Conservation (phyloP, 1,140 invertebrate species). For the Parapsyche elsis region DNA sequence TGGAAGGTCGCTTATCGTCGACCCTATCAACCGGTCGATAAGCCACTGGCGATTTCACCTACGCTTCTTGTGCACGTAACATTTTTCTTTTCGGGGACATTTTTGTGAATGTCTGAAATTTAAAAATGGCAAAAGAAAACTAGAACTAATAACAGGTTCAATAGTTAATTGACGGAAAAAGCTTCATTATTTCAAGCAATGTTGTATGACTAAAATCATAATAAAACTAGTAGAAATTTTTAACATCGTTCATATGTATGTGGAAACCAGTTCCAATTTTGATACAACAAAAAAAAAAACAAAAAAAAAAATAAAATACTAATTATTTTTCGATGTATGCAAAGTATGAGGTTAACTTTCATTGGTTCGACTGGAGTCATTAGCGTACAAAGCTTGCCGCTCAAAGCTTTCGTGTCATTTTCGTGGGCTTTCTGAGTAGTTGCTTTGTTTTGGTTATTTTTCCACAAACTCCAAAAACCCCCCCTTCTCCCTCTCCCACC, state of each 20-base stretch:
- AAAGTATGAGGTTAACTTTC: background rate
- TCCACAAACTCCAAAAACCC: background rate
- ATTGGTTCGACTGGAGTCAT: slow-evolving; percentile 12
- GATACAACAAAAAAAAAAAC: too few species aligned
- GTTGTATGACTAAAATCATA: too few species aligned
- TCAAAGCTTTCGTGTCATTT: slow-evolving; percentile 29
- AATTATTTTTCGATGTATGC: background rate
- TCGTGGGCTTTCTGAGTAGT: slow-evolving; percentile 16
- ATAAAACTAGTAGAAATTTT: too few species aligned
- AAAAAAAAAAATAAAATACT: background rate
- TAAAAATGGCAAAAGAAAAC: background rate
- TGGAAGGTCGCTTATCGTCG: slow-evolving; percentile 38
- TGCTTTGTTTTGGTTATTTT: slow-evolving; percentile 27
- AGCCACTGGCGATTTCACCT: slow-evolving; percentile 45
- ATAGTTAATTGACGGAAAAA: too few species aligned
- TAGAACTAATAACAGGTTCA: too few species aligned
- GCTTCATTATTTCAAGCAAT: too few species aligned
- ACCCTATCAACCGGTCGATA: slow-evolving; percentile 41
- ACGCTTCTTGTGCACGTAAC: slow-evolving; percentile 26
- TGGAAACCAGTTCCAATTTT: too few species aligned
- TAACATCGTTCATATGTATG: too few species aligned
- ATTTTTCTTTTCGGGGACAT: slow-evolving; percentile 15
- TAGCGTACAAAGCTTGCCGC: slow-evolving; percentile 23
- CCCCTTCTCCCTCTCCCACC: background rate
- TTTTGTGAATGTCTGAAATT: background rate